phyloP scores from a whole-genome alignment of 2,113 vertebrate genomes.

The Pomatorhinus ruficollis region DNA sequence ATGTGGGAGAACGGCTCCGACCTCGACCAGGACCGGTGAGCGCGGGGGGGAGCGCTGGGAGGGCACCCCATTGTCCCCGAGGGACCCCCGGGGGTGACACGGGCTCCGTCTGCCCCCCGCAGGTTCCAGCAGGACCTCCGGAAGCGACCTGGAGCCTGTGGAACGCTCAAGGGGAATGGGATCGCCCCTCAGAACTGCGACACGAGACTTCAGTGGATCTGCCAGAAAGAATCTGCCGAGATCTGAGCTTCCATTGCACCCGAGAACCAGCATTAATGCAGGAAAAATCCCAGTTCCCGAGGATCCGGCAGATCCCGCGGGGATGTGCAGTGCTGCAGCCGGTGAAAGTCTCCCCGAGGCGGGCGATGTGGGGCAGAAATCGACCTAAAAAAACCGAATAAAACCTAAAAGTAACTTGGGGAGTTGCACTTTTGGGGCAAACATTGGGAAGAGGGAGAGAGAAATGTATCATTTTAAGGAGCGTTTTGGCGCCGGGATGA shows the following conservation, averaged over 20 bases:
- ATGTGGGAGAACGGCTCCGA: background rate
- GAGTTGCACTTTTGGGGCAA: background rate
- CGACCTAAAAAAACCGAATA: background rate
- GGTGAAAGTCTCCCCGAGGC: accelerated
- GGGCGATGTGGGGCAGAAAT: background rate
- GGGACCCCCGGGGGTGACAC: background rate
- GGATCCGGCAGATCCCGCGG: too few relatives aligned
- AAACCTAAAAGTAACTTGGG: background rate
- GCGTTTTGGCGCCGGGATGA: background rate
- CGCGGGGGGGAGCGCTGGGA: background rate
- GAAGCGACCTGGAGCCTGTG: background rate
- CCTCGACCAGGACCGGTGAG: background rate
- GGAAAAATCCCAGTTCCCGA: background rate
- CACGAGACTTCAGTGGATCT: background rate
- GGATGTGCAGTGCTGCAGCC: background rate
- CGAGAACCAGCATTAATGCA: background rate
- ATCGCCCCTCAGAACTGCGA: background rate
- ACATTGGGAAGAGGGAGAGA: background rate
- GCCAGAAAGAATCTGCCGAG: background rate
- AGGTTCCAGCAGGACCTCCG: background rate
- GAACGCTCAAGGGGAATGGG: background rate
- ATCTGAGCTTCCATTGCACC: background rate
- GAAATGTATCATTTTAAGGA: background rate
- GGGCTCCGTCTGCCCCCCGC: background rate
- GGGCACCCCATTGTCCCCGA: background rate